These are phyloP conservation scores for Hirtodrosophila alboralis DNA, from an alignment of 2,888 invertebrate species.

Conservation along the genomic window DNA sequence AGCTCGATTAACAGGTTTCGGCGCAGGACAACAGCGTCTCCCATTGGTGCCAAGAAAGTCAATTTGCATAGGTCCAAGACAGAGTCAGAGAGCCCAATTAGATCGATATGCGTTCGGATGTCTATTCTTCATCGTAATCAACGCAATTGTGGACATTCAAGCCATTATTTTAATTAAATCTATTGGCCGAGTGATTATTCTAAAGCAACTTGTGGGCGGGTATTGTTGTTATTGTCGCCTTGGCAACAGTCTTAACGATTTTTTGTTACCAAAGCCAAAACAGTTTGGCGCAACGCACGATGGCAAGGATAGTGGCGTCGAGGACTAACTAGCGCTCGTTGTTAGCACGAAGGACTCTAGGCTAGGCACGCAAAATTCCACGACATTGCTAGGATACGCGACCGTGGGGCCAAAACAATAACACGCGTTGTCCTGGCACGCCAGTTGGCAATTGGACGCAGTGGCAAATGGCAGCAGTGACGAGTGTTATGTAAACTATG, in stretches of 20 bases:
- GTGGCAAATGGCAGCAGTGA: slow-evolving; percentile 69
- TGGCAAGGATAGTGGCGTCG: slow-evolving; percentile 36
- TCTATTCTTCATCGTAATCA: slow-evolving; percentile 32
- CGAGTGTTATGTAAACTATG: slow-evolving; percentile 50
- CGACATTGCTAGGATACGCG: slow-evolving; percentile 81
- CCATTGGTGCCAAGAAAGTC: slow-evolving; percentile 11
- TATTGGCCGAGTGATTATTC: slow-evolving; percentile 39
- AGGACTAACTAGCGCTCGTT: slow-evolving; percentile 26
- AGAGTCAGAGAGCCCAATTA: slow-evolving; percentile 22
- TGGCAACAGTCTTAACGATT: slow-evolving; percentile 68
- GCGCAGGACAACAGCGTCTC: slow-evolving; percentile 9
- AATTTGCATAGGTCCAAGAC: slow-evolving; percentile 46
- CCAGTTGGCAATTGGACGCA: slow-evolving; percentile 72
- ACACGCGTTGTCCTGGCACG: slow-evolving; percentile 55
- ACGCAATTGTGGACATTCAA: slow-evolving; percentile 32
- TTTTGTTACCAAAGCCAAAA: slow-evolving; percentile 70
- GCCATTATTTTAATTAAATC: slow-evolving; percentile 50
- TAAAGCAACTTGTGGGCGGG: slow-evolving; percentile 22
- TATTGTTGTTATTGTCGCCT: slow-evolving; percentile 26
- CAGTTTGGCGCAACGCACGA: slow-evolving; percentile 37
- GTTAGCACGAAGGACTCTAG: slow-evolving; percentile 48
- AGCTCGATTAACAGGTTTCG: slow-evolving; percentile 77
- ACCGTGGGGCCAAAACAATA: slow-evolving; percentile 73
- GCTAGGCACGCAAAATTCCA: slow-evolving; percentile 62
- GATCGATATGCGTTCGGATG: slow-evolving; percentile 55